Evolutionary conservation across 2,888 invertebrate genomes (phyloP), one percentile per base, ranked within the genome.

Genomic region (Ochropleura leucogaster): DNA sequence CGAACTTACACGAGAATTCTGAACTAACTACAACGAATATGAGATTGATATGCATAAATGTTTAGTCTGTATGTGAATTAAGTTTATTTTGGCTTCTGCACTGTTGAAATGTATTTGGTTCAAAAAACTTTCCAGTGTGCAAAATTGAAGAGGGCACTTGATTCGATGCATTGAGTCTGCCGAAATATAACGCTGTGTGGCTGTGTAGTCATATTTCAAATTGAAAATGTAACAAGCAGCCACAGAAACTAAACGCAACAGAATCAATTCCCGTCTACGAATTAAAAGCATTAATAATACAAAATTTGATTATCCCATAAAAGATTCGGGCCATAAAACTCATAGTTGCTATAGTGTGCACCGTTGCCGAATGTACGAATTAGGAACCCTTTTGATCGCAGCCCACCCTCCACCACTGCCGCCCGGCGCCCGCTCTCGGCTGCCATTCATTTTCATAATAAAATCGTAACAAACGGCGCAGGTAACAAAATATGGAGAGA

Each of bases 401-500:
- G 83, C 84, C 90, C 88, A 87, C 88, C 87, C 87, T 80, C 86
- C 88, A 80, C 85, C 83, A 66, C 83, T 65, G 49, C 64, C 89
- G 83, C 89, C 82, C 73, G 84, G 68, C 86, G 73, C 84, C 86
- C 83, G 88, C 89, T 86, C 88, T 89, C 92, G 90, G 89, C 93
- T 94, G 94, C 95, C 96, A 95, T 96, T 96, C 96, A 96, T 96
- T 96, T 96, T 96, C 96, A 96, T 96, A 96, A 96, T 96, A 96
- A 96, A 96, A 96, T 96, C 95, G 96, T 94, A 96, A 96, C 96
- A 95, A 96, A 96, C 95, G 95, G 94, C 90, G 89, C 95, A 96
- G 96, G 96, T 96, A 96, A 95, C 95, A 93, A 96, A 96, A 96
- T 96, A 96, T 96, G 95, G 96, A 96, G 95, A 94, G 92, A 93